A percentile compares a stretch with the other conserved stretches of the same genome.
phyloP scores from a whole-genome alignment of 2,888 invertebrate species.

The Morinoia aosen region DNA sequence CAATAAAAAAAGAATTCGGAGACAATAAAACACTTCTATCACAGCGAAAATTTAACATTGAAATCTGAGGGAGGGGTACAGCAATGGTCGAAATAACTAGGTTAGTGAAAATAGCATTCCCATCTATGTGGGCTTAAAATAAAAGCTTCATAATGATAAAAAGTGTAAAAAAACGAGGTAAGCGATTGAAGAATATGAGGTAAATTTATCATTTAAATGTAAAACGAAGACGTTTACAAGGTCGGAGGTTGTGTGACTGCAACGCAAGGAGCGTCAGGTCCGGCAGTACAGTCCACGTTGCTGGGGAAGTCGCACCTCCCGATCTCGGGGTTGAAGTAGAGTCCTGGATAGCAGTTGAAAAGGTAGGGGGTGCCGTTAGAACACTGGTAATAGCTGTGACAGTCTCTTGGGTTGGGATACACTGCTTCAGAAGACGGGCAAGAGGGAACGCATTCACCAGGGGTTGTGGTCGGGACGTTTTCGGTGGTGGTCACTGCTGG shows the following conservation, averaged over 20 bases:
- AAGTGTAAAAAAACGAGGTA: not conserved
- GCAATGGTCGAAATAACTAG: not conserved
- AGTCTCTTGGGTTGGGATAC: slow-evolving; percentile 61
- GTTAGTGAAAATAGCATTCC: not conserved
- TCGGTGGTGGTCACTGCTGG: not conserved
- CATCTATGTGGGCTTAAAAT: not conserved
- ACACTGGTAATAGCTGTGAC: slow-evolving; percentile 65
- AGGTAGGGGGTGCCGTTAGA: slow-evolving; percentile 57
- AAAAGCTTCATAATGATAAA: not conserved
- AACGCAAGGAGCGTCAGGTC: slow-evolving; percentile 38
- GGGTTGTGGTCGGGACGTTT: not conserved
- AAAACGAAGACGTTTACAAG: not conserved
- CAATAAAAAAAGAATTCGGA: not conserved
- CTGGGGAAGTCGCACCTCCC: slow-evolving; percentile 61
- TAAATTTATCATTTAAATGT: not conserved
- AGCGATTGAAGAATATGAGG: not conserved
- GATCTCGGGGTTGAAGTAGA: slow-evolving; percentile 59
- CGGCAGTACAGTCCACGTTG: slow-evolving; percentile 58
- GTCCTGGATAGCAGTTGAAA: slow-evolving; percentile 56
- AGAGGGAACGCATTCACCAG: not conserved
- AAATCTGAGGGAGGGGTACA: not conserved
- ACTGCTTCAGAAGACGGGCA: slow-evolving; percentile 18
- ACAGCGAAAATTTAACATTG: not conserved
- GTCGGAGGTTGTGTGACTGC: not conserved
- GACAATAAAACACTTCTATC: not conserved